Percentiles rank a stretch among this genome's conserved stretches.
Conservation (phyloP, 2,888 invertebrate genomes). For the Argynnis bischoffii region DNA sequence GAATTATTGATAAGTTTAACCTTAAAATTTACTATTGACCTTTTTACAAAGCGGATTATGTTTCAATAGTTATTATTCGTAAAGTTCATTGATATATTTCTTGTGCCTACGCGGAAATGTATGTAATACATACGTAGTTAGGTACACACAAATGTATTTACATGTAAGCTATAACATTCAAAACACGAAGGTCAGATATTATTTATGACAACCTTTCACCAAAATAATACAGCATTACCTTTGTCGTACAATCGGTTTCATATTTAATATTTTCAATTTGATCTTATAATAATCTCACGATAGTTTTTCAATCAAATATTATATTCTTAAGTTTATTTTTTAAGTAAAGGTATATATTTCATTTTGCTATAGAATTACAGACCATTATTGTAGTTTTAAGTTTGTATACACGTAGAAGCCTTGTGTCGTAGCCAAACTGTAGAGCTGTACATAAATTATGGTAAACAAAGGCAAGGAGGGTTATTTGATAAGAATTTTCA, state of each 20-base stretch:
- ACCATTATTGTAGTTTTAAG: too few species aligned
- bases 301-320: too few species aligned
- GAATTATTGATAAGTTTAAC: not conserved
- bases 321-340: too few species aligned
- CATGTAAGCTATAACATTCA: slow-evolving; percentile 31
- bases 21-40: slow-evolving; percentile 7
- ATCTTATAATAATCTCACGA: not conserved
- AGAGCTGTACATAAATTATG: too few species aligned
- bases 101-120: slow-evolving; percentile 34
- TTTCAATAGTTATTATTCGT: slow-evolving; percentile 15
- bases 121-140: slow-evolving; percentile 11
- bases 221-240: slow-evolving; percentile 26
- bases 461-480: too few species aligned
- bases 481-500: too few species aligned
- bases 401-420: too few species aligned
- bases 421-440: too few species aligned
- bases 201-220: slow-evolving; percentile 42
- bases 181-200: slow-evolving; percentile 37
- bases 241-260: not conserved
- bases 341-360: too few species aligned
- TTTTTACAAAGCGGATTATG: slow-evolving; percentile 24
- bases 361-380: too few species aligned
- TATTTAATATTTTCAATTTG: slow-evolving; percentile 9
- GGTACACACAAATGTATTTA: slow-evolving; percentile 1
- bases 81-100: slow-evolving; percentile 34